phyloP scores from a whole-genome alignment of 2,113 vertebrate species.

The Oryzias melastigma region DNA sequence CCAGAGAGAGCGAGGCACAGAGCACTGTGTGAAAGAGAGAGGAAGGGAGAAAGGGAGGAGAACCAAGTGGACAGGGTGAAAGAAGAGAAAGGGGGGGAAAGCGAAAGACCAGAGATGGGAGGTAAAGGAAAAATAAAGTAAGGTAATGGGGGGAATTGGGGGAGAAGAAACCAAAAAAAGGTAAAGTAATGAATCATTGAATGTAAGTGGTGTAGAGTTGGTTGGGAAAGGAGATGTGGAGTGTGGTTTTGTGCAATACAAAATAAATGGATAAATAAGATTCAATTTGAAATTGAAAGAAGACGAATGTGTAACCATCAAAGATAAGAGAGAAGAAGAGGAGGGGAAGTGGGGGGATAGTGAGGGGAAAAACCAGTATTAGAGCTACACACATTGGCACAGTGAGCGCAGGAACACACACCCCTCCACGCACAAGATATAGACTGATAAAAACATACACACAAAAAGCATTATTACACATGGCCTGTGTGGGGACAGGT shows the following conservation, averaged over 20 bases:
- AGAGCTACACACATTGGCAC: constrained; percentile 79
- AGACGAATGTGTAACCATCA: constrained; percentile 56
- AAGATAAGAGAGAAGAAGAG: constrained; percentile 60
- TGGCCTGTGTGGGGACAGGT: constrained; percentile 62
- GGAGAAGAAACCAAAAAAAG: constrained; percentile 24
- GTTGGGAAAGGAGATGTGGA: constrained; percentile 23
- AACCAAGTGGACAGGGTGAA: constrained; percentile 90
- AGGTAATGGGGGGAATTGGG: constrained; percentile 29
- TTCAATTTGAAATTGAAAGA: constrained; percentile 49
- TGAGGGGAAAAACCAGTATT: constrained; percentile 78
- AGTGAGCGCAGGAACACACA: constrained; percentile 73
- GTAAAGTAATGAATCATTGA: constrained; percentile 39
- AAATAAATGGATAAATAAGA: constrained; percentile 39
- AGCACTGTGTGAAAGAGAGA: constrained; percentile 99
- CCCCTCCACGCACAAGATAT: constrained; percentile 59
- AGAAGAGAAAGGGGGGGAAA: constrained; percentile 87
- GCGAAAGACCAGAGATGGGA: constrained; percentile 84
- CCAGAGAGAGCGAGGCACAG: constrained; percentile 99
- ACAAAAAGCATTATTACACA: constrained; percentile 67
- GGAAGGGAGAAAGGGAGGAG: constrained; percentile 89
- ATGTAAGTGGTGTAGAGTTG: constrained; percentile 43
- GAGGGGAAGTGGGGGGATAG: constrained; percentile 56
- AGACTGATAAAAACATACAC: constrained; percentile 67
- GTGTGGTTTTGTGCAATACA: constrained; percentile 32
- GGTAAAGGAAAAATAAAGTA: constrained; percentile 36